phyloP scores from a whole-genome alignment of 2,113 vertebrate species.

The Trogon surrucura region DNA sequence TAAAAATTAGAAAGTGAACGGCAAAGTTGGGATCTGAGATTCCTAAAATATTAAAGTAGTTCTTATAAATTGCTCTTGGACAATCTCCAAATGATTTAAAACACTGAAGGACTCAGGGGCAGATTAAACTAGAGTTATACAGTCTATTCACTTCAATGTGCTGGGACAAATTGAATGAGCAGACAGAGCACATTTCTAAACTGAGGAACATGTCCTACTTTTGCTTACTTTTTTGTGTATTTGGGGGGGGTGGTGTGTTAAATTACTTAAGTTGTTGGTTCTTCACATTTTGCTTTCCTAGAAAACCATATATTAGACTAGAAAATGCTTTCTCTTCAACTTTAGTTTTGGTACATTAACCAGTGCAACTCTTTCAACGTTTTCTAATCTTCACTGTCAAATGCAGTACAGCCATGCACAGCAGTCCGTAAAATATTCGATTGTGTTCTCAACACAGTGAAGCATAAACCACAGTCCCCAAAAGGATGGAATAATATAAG shows the following conservation, averaged over 20 bases:
- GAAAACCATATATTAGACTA: background rate
- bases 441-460: background rate
- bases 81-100: background rate
- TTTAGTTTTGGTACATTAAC: background rate
- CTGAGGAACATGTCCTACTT: background rate
- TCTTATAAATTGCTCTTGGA: background rate
- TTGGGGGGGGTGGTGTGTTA: background rate
- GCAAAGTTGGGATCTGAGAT: background rate
- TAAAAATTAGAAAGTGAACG: background rate
- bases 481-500: background rate
- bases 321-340: background rate
- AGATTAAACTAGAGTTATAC: background rate
- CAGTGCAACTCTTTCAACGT: background rate
- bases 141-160: background rate
- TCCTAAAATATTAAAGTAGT: background rate
- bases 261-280: background rate
- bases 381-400: background rate
- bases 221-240: background rate
- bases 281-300: background rate
- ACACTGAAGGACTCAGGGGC: background rate
- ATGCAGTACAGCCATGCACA: background rate
- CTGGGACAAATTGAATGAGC: background rate
- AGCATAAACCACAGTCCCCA: background rate
- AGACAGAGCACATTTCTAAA: background rate
- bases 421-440: background rate